Evolutionary conservation across 2,113 vertebrate species (phyloP).

Genomic region (Calcarius ornatus): DNA sequence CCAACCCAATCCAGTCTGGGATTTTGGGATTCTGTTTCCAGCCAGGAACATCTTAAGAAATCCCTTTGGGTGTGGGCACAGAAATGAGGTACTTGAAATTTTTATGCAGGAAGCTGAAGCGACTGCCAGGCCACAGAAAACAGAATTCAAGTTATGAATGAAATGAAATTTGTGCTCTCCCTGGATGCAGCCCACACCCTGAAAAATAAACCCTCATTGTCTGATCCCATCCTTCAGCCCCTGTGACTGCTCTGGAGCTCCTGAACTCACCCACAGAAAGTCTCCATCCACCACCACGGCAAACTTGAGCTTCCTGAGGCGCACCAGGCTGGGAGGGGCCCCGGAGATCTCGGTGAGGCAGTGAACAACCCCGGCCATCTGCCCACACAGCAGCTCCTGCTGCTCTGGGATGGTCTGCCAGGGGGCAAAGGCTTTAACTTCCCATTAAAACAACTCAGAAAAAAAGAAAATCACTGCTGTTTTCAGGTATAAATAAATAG

Average conservation of each 20-base stretch:
- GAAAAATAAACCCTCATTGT: not conserved
- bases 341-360: constrained; percentile 76
- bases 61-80: accelerated
- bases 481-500: not conserved
- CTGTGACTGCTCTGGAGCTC: not conserved
- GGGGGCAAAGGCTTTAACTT: not conserved
- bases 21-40: not conserved
- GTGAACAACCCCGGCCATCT: constrained; percentile 80
- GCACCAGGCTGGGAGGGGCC: constrained; percentile 68
- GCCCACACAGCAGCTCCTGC: constrained; percentile 86
- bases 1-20: not conserved
- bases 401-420: constrained; percentile 75
- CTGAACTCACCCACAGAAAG: constrained; percentile 80
- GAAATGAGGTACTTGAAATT: accelerated
- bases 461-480: not conserved
- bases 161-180: not conserved
- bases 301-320: constrained; percentile 80
- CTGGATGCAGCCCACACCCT: not conserved
- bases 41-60: not conserved
- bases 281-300: constrained; percentile 72
- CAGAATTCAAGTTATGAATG: not conserved
- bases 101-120: not conserved
- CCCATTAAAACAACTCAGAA: not conserved
- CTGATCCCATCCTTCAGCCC: too few species aligned
- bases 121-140: not conserved